These are phyloP conservation scores for Melipona quadrifasciata DNA, from an alignment of 1,140 invertebrate genomes.

Conservation along the genomic window DNA sequence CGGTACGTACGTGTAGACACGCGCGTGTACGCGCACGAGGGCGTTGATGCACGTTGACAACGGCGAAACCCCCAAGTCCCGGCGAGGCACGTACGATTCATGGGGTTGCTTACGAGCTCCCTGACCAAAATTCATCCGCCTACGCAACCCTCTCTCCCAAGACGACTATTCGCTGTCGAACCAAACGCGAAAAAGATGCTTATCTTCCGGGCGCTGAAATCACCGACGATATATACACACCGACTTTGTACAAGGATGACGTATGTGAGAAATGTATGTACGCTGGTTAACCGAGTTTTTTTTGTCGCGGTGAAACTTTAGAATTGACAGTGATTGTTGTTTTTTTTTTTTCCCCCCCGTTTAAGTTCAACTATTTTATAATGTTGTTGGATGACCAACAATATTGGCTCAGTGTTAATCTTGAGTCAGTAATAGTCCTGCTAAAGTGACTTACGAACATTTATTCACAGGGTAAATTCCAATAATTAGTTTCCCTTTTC, in stretches of 20 bases:
- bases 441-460: too few relatives aligned
- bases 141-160: slow-evolving; percentile 56
- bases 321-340: too few relatives aligned
- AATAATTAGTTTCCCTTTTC: too few relatives aligned
- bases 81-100: slow-evolving; percentile 66
- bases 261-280: not conserved
- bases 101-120: slow-evolving; percentile 65
- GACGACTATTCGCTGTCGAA: slow-evolving; percentile 52
- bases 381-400: too few relatives aligned
- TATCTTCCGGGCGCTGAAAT: slow-evolving; percentile 25
- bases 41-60: slow-evolving; percentile 39
- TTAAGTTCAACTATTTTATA: too few relatives aligned
- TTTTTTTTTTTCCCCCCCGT: too few relatives aligned
- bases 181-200: slow-evolving; percentile 42
- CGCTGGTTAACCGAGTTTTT: not conserved
- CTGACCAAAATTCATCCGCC: slow-evolving; percentile 68
- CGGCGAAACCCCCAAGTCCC: slow-evolving; percentile 18
- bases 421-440: too few relatives aligned
- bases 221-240: not conserved
- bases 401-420: too few relatives aligned
- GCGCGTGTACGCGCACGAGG: slow-evolving; percentile 6
- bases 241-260: slow-evolving; percentile 14
- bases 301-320: not conserved
- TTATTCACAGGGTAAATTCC: too few relatives aligned
- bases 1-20: slow-evolving; percentile 27